These are phyloP conservation scores for Monochamus saltuarius DNA, from an alignment of 1,140 invertebrate genomes.

Conservation along the genomic window DNA sequence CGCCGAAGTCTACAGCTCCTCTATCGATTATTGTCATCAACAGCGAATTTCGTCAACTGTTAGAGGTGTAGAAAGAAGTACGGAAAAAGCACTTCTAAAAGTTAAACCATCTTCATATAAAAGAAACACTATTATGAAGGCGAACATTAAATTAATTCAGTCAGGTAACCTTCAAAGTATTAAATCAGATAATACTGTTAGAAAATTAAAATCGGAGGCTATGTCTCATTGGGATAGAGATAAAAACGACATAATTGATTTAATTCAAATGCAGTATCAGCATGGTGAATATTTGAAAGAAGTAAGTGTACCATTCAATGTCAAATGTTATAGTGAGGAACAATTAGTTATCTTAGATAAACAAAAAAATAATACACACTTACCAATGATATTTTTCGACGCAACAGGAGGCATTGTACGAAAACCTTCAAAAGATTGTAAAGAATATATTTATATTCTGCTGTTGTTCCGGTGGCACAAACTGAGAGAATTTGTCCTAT, in stretches of 20 bases:
- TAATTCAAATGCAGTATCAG: conserved; percentile 10
- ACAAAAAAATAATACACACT: background rate
- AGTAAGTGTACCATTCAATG: background rate
- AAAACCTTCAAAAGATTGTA: no score
- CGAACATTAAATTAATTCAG: background rate
- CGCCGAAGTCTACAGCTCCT: background rate
- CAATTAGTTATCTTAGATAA: background rate
- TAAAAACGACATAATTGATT: conserved; percentile 10
- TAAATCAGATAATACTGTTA: conserved; percentile 7
- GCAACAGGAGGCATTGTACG: no score
- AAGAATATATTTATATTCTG: no score
- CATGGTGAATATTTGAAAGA: conserved; percentile 18
- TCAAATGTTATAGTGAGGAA: conserved; percentile 13
- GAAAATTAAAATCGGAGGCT: conserved; percentile 16
- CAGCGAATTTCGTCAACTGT: background rate
- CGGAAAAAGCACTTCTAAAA: conserved; percentile 5
- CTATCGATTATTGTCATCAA: conserved; percentile 1
- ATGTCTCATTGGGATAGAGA: background rate
- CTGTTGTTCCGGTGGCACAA: no score
- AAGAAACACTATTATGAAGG: background rate
- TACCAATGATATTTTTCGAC: background rate
- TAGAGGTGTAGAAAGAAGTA: conserved; percentile 7
- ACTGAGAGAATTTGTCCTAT: background rate
- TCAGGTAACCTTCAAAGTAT: conserved; percentile 13
- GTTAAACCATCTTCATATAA: conserved; percentile 13